These are phyloP conservation scores for Chloropsis hardwickii DNA, from an alignment of 2,113 vertebrate genomes.

Conservation along the genomic window DNA sequence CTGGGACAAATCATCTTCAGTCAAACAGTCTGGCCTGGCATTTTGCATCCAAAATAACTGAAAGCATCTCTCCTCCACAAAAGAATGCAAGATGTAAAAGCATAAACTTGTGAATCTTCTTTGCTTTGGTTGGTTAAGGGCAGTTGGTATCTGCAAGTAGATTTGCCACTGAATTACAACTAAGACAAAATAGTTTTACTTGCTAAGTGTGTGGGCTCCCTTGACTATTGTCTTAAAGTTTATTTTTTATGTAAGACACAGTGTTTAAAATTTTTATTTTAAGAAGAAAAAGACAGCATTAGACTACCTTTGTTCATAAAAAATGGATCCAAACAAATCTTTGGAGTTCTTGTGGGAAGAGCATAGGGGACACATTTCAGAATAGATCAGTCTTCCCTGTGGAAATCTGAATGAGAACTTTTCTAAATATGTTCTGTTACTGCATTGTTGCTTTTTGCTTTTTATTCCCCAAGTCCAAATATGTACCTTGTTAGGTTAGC, in stretches of 20 bases:
- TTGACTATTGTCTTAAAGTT: neutral
- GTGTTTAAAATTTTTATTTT: neutral
- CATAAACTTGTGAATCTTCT: neutral
- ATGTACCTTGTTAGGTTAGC: neutral
- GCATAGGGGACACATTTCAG: fast-evolving
- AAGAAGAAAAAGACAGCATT: neutral
- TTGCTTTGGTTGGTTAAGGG: neutral
- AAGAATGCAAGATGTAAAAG: neutral
- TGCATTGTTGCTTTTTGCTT: neutral
- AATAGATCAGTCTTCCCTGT: neutral
- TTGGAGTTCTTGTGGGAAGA: neutral
- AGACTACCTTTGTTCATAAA: neutral
- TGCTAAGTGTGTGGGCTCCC: neutral
- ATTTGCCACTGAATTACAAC: fast-evolving
- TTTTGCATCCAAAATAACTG: neutral
- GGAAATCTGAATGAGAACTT: neutral
- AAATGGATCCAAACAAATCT: neutral
- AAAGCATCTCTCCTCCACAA: neutral
- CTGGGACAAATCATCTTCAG: neutral
- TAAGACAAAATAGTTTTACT: neutral
- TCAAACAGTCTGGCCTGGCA: neutral
- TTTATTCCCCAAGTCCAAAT: neutral
- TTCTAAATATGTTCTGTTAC: neutral
- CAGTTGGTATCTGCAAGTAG: neutral
- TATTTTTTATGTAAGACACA: neutral